Percentiles rank a stretch among this genome's conserved stretches.
Conservation (phyloP, 1,140 invertebrate species). For the Samia ricini region DNA sequence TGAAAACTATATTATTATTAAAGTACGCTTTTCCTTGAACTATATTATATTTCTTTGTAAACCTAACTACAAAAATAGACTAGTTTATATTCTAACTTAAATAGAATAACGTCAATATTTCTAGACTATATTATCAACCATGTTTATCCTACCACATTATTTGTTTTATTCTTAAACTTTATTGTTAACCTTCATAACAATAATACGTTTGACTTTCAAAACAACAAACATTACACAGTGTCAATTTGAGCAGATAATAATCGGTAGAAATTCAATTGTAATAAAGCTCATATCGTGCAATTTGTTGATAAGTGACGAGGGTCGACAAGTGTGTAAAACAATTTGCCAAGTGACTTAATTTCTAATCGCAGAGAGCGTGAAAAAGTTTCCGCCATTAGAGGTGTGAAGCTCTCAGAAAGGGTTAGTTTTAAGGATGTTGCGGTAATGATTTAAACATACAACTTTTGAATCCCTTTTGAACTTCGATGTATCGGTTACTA, state of each 20-base stretch:
- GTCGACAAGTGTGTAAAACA: slow-evolving; percentile 55
- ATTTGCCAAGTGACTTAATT: slow-evolving; percentile 48
- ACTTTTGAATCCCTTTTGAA: not conserved
- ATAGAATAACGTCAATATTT: too few relatives aligned
- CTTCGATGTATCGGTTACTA: not conserved
- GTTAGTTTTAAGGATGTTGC: not conserved
- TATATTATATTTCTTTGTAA: too few relatives aligned
- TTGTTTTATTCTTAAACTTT: not conserved
- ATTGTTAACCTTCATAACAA: not conserved
- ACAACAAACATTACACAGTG: not conserved
- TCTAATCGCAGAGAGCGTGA: slow-evolving; percentile 8
- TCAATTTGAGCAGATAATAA: slow-evolving; percentile 21
- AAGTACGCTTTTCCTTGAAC: too few relatives aligned
- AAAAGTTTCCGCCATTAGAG: slow-evolving; percentile 1
- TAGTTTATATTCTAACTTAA: too few relatives aligned
- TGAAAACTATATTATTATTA: too few relatives aligned
- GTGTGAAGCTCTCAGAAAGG: not conserved
- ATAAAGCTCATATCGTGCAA: slow-evolving; percentile 39
- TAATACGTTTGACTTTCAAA: not conserved
- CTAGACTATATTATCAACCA: too few relatives aligned
- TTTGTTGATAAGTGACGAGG: slow-evolving; percentile 42
- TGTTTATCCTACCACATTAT: not conserved
- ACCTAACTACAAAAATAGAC: too few relatives aligned
- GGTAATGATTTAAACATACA: not conserved
- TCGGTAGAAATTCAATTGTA: slow-evolving; percentile 10